These are phyloP conservation scores for Ophonus ardosiacus DNA, from an alignment of 2,888 invertebrate species.

Conservation along the genomic window DNA sequence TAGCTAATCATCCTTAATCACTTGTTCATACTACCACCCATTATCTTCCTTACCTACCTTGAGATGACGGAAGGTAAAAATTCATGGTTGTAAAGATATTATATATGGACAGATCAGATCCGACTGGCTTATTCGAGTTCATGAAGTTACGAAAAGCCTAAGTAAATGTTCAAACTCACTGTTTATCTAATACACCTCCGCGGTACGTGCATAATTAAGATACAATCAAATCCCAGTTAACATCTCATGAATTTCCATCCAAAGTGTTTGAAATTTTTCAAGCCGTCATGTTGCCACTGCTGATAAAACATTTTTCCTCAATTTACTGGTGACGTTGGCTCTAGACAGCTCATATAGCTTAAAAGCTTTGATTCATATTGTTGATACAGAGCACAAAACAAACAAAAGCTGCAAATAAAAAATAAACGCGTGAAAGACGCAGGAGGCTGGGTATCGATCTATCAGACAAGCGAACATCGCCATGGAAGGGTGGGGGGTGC, in stretches of 20 bases:
- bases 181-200: no score
- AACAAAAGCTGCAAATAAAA: conserved; percentile 51
- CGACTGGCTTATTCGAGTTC: no score
- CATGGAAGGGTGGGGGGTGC: not conserved
- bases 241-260: not conserved
- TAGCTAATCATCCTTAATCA: no score
- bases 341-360: conserved; percentile 45
- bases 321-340: conserved; percentile 34
- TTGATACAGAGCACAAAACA: conserved; percentile 45
- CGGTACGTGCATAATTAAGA: not conserved
- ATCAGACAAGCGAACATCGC: conserved; percentile 24
- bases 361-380: conserved; percentile 59
- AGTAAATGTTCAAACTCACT: no score
- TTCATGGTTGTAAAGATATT: no score
- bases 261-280: not conserved
- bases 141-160: no score
- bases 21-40: no score
- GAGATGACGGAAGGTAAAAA: no score
- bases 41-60: no score
- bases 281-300: not conserved
- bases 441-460: conserved; percentile 38
- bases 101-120: no score
- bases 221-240: not conserved
- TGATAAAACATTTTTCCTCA: conserved; percentile 34
- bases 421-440: conserved; percentile 38